Conservation (phyloP, 2,113 vertebrate species). For the Tylochromis polylepis region DNA sequence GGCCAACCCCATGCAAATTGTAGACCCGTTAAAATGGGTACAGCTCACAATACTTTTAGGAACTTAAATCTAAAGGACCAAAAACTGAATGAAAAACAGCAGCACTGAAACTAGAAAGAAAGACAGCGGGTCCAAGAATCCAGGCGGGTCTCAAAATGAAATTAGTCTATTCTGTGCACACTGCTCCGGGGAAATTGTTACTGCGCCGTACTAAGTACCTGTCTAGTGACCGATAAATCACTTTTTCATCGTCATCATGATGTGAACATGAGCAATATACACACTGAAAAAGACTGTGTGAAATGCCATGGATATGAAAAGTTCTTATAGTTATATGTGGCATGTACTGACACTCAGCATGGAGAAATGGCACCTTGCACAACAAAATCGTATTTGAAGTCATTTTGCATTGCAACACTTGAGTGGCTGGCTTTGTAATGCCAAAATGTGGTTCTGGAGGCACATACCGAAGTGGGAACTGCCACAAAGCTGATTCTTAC, state of each 20-base stretch:
- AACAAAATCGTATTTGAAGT: background rate
- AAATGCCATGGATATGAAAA: background rate
- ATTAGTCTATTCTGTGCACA: slow-evolving; percentile 40
- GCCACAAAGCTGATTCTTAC: background rate
- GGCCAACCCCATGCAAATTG: slow-evolving; percentile 53
- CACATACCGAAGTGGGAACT: background rate
- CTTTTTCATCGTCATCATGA: background rate
- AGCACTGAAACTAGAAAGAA: slow-evolving; percentile 38
- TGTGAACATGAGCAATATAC: background rate
- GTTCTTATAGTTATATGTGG: background rate
- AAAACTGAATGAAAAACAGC: slow-evolving; percentile 65
- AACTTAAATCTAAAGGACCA: slow-evolving; percentile 61
- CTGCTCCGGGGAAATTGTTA: slow-evolving; percentile 30
- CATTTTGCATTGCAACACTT: background rate
- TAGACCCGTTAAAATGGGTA: slow-evolving; percentile 69
- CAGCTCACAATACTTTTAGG: slow-evolving; percentile 63
- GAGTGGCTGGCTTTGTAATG: background rate
- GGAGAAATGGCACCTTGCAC: background rate
- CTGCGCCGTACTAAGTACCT: slow-evolving; percentile 39
- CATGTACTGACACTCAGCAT: background rate
- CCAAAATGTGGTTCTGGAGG: background rate
- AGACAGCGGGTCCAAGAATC: slow-evolving; percentile 36
- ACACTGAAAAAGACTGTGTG: background rate
- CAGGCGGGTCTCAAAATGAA: slow-evolving; percentile 40
- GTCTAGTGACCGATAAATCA: slow-evolving; percentile 50